These are phyloP conservation scores for Molanna angustata DNA, from an alignment of 2,888 invertebrate genomes.

Conservation along the genomic window DNA sequence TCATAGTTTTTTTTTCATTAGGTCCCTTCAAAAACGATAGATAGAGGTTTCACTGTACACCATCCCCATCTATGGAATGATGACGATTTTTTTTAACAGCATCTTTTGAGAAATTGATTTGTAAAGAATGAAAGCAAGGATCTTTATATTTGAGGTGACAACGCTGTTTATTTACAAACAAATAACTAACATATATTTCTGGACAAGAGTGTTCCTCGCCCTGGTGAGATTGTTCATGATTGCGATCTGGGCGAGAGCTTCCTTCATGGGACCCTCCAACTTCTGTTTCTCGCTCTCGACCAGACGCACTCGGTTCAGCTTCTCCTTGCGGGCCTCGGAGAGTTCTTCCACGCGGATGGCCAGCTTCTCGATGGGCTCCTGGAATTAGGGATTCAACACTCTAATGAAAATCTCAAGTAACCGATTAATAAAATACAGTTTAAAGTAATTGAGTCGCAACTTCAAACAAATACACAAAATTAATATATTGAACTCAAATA, in stretches of 20 bases:
- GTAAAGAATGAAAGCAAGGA: too few relatives aligned
- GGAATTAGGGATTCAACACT: constrained; percentile 36
- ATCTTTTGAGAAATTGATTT: too few relatives aligned
- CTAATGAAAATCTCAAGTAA: too few relatives aligned
- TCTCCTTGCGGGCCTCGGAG: constrained; percentile 72
- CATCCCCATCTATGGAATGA: too few relatives aligned
- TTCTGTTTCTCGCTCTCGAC: constrained; percentile 79
- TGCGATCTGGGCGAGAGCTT: constrained; percentile 73
- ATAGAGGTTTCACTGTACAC: too few relatives aligned
- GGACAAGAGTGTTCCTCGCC: constrained; percentile 68
- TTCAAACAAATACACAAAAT: too few relatives aligned
- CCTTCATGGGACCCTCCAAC: constrained; percentile 73
- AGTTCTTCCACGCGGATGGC: constrained; percentile 69
- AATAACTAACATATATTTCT: constrained; percentile 62
- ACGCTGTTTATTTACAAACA: background rate
- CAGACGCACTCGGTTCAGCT: constrained; percentile 78
- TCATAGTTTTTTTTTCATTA: too few relatives aligned
- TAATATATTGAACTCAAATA: too few relatives aligned
- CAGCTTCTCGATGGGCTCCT: constrained; percentile 77
- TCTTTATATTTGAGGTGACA: background rate
- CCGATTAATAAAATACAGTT: too few relatives aligned
- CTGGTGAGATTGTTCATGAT: constrained; percentile 72
- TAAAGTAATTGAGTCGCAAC: too few relatives aligned
- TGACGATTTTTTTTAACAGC: background rate
- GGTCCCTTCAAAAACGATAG: too few relatives aligned